A percentile compares a stretch with the other conserved stretches of the same genome.
Evolutionary conservation across 2,888 invertebrate species (phyloP).

Genomic region (Clostera curtula): DNA sequence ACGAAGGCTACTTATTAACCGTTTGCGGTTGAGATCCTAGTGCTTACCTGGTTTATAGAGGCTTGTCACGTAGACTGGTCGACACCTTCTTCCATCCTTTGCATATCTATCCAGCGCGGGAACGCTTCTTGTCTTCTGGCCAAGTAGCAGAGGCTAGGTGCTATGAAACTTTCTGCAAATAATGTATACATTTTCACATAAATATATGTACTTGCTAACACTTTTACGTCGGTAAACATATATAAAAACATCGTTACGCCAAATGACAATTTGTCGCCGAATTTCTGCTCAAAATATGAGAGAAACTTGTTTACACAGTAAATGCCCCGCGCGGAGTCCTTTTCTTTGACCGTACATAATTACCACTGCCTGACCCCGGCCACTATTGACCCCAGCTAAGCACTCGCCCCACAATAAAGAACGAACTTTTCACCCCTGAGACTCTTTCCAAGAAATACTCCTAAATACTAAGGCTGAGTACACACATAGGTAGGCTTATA

Average conservation of each 20-base stretch:
- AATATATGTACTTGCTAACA: too few species aligned
- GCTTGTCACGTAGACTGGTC: too few species aligned
- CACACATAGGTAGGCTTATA: conserved; percentile 27
- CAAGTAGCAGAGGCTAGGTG: too few species aligned
- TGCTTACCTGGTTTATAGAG: too few species aligned
- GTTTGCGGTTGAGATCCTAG: too few species aligned
- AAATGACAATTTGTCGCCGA: conserved; percentile 1
- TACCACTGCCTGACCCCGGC: conserved; percentile 15
- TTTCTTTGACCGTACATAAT: conserved; percentile 18
- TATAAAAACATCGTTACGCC: conserved; percentile 3
- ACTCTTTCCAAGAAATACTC: conserved; percentile 21
- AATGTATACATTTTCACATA: too few species aligned
- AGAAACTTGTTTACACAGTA: conserved; percentile 15
- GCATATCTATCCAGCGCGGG: too few species aligned
- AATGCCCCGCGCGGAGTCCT: conserved; percentile 8
- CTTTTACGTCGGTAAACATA: too few species aligned
- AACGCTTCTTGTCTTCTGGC: too few species aligned
- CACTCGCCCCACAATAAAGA: conserved; percentile 15
- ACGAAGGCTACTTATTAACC: too few species aligned
- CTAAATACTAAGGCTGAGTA: conserved; percentile 36
- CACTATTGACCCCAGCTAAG: conserved; percentile 22
- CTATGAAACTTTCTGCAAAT: too few species aligned
- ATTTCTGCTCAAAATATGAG: conserved; percentile 7
- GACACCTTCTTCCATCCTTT: too few species aligned
- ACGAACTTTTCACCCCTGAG: conserved; percentile 22